Evolutionary conservation across 2,113 vertebrate genomes (phyloP).

Genomic region (Menura novaehollandiae): DNA sequence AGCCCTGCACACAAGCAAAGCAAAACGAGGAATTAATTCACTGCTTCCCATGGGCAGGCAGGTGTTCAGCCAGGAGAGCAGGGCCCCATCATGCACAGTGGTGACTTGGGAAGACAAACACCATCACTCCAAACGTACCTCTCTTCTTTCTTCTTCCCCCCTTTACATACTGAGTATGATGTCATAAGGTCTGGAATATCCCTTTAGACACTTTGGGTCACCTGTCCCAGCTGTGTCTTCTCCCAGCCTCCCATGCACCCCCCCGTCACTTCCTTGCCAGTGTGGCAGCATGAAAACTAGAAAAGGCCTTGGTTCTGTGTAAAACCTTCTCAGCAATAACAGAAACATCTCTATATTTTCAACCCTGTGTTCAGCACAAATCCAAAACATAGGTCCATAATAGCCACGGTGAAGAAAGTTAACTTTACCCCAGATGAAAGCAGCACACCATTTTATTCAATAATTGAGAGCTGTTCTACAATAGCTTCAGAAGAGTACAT

Average conservation of each 20-base stretch:
- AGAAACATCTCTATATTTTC: not conserved
- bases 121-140: not conserved
- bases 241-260: not conserved
- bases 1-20: not conserved
- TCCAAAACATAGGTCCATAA: not conserved
- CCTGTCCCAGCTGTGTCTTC: not conserved
- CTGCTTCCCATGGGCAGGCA: accelerated
- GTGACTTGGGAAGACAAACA: not conserved
- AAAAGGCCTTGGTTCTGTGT: not conserved
- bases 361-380: not conserved
- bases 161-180: not conserved
- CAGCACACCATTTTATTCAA: not conserved
- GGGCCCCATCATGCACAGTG: accelerated
- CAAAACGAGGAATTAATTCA: not conserved
- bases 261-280: not conserved
- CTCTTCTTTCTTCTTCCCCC: not conserved
- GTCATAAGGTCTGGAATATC: not conserved
- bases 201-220: not conserved
- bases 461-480: not conserved
- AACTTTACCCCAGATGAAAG: not conserved
- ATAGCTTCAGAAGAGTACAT: not conserved
- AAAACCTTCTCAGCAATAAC: not conserved
- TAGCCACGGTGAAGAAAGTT: not conserved
- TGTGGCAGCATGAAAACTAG: accelerated
- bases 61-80: not conserved